Percentiles rank a stretch among this genome's conserved stretches.
Conservation (phyloP, 2,113 vertebrate species). For the Vimba vimba region DNA sequence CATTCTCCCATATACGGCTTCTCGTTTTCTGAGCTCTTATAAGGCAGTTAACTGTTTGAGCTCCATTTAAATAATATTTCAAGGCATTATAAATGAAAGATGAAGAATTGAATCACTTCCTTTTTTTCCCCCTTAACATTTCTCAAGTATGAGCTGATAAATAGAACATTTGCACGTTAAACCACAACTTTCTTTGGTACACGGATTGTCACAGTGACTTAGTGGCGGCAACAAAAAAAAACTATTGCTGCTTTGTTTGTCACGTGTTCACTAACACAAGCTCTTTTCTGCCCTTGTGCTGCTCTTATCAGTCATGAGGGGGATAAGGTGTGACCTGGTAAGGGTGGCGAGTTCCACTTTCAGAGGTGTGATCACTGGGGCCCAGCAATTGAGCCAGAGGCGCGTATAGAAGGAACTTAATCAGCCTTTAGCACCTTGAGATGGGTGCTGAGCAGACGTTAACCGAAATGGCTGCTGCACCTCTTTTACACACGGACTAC, state of each 20-base stretch:
- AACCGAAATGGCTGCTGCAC: slow-evolving; percentile 50
- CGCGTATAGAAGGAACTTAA: slow-evolving; percentile 62
- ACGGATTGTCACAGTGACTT: slow-evolving; percentile 34
- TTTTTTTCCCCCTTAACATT: neutral
- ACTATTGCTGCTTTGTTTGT: slow-evolving; percentile 15
- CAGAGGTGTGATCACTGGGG: slow-evolving; percentile 55
- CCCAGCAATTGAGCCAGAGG: slow-evolving; percentile 44
- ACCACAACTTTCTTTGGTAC: neutral
- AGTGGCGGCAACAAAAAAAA: neutral
- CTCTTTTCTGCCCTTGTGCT: slow-evolving; percentile 38
- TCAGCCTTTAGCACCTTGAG: slow-evolving; percentile 73
- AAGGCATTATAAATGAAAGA: neutral
- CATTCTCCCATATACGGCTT: slow-evolving; percentile 56
- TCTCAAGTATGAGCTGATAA: slow-evolving; percentile 26
- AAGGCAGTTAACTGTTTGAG: slow-evolving; percentile 31
- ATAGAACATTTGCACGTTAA: neutral
- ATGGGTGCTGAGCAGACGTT: slow-evolving; percentile 51
- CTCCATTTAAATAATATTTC: neutral
- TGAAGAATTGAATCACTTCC: neutral
- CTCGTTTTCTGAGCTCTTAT: slow-evolving; percentile 40
- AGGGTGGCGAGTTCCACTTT: slow-evolving; percentile 67
- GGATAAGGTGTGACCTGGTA: slow-evolving; percentile 65
- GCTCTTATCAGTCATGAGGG: slow-evolving; percentile 62
- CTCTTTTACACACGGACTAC: slow-evolving; percentile 25
- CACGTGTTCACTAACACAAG: slow-evolving; percentile 9